These are phyloP conservation scores for Syngnathus scovelli DNA, from an alignment of 2,113 vertebrate genomes.

Conservation along the genomic window DNA sequence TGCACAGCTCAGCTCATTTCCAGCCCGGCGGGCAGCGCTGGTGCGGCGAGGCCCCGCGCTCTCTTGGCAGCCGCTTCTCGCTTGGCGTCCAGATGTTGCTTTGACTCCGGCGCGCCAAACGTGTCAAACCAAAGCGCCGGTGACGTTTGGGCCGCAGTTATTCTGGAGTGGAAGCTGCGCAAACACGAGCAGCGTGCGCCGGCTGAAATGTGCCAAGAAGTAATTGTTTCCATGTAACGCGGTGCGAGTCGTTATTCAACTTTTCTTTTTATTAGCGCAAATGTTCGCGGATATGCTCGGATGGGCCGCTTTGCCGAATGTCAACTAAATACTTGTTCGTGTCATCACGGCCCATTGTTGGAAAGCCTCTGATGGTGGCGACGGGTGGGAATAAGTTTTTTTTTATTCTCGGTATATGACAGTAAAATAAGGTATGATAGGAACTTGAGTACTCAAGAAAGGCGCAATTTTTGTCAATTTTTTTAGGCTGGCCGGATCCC, in stretches of 20 bases:
- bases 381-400: neutral
- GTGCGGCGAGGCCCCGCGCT: neutral
- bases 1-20: neutral
- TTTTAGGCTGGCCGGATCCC: no score
- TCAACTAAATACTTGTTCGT: neutral
- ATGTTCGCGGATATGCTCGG: neutral
- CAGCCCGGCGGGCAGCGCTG: neutral
- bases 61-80: neutral
- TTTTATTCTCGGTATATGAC: no score
- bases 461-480: no score
- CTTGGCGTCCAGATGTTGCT: constrained; percentile 7
- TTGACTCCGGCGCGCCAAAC: neutral
- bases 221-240: constrained; percentile 1
- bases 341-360: neutral
- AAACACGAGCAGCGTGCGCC: neutral
- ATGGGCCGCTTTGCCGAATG: neutral
- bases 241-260: neutral
- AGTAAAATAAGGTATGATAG: no score
- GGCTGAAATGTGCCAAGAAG: constrained; percentile 3
- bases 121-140: constrained; percentile 5
- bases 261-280: neutral
- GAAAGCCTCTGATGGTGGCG: neutral
- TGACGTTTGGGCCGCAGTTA: constrained; percentile 4
- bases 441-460: no score
- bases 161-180: neutral